These are phyloP conservation scores for Gambelia wislizenii DNA, from an alignment of 2,797 vertebrate genomes.

Conservation along the genomic window DNA sequence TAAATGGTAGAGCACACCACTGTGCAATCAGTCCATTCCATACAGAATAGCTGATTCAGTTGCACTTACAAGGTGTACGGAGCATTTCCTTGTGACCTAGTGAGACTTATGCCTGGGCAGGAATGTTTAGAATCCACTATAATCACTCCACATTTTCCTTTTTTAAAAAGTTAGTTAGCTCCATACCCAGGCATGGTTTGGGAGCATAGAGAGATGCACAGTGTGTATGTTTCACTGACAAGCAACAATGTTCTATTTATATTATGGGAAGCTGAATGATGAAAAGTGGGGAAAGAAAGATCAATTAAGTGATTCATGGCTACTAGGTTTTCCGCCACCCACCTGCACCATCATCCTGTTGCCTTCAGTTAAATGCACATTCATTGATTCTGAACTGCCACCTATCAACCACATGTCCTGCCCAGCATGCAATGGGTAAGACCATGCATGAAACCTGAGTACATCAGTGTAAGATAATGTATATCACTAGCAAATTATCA, in stretches of 20 bases:
- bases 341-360: too few species aligned
- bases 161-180: background rate
- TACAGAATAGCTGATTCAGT: conserved; percentile 31
- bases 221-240: background rate
- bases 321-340: too few species aligned
- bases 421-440: background rate
- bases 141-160: background rate
- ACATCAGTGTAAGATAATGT: background rate
- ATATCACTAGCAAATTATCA: background rate
- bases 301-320: too few species aligned
- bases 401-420: background rate
- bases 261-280: too few species aligned
- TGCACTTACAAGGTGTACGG: background rate
- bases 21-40: conserved; percentile 19
- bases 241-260: too few species aligned
- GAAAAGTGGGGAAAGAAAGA: too few species aligned
- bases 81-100: background rate
- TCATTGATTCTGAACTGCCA: background rate
- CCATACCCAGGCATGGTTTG: background rate
- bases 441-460: background rate
- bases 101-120: background rate
- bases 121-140: background rate
- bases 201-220: background rate
- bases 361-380: too few species aligned
- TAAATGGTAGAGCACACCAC: background rate